Evolutionary conservation across 2,113 vertebrate species (phyloP), one percentile per base, ranked within the genome.

Genomic region (Diglossa brunneiventris): DNA sequence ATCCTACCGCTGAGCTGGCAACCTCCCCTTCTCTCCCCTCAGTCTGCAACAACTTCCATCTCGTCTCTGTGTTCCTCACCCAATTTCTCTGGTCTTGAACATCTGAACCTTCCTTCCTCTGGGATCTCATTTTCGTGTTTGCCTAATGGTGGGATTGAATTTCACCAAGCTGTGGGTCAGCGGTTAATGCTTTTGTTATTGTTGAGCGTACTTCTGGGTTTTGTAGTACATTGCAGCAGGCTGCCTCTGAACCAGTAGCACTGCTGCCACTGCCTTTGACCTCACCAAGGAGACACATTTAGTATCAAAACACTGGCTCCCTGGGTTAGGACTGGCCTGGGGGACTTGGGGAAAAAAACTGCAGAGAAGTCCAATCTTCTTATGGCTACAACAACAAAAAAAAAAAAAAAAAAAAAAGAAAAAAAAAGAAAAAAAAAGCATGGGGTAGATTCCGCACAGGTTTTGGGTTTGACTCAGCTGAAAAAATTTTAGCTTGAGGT

Each of bases 151-250:
- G 91, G 89, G 90, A 97, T 97, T 96, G 96, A 94, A 96, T 98
- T 98, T 97, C 97, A 85, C 85, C 88, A 37, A 83, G 52, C 7
- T 94, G 93, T 95, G 95, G 96, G 97, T 96, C 96, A 95, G 96
- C 6, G 81, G 97, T 97, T 98, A 97, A 97, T 94, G 96, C 79
- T 92, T 95, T 95, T 98, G 97, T 97, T 98, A 96, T 97, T 98
- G 94, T 94, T 98, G 95, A 95, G 91, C 50, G 72, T 90, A 73
- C 95, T 97, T 94, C 89, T 3, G 94, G 95, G 93, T 95, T 97
- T 96, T 90, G 94, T 79, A 95, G 90, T 77, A 55, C 41, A 90
- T 97, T 96, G 66, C 91, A 96, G 97, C 84, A 95, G 50, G 61
- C 87, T 96, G 95, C 92, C 94, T 83, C 94, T 52, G 24, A 84